Evolutionary conservation across 2,888 invertebrate species (phyloP).

Genomic region (Cephus nigrinus): DNA sequence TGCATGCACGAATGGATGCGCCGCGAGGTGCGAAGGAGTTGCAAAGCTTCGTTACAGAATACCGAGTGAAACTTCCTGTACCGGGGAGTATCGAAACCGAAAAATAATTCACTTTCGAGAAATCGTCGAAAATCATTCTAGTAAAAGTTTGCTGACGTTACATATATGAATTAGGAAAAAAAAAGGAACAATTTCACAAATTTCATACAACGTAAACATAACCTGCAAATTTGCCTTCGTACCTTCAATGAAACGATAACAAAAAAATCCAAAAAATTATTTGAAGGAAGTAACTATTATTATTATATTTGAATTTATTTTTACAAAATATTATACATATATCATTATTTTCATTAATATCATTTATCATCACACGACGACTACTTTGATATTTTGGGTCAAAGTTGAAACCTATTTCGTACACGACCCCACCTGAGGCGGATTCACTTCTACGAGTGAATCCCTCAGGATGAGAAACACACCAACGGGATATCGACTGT

Average conservation of each 20-base stretch:
- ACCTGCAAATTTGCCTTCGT: background rate
- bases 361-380: background rate
- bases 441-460: background rate
- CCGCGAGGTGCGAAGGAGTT: background rate
- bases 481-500: slow-evolving; percentile 5
- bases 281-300: background rate
- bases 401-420: background rate
- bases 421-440: background rate
- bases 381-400: background rate
- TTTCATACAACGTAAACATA: background rate
- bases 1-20: background rate
- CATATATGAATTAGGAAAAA: background rate
- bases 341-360: background rate
- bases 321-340: background rate
- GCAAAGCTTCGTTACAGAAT: background rate
- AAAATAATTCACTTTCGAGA: background rate
- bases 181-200: background rate
- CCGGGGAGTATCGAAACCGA: background rate
- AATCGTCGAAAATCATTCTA: background rate
- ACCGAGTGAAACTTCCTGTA: background rate
- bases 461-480: slow-evolving; percentile 18
- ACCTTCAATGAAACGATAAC: background rate
- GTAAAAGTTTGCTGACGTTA: background rate
- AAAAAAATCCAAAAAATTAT: background rate
- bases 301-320: background rate